Evolutionary conservation across 64 coral and sea anemone species (phyloP).

Genomic region (Porites lutea): DNA sequence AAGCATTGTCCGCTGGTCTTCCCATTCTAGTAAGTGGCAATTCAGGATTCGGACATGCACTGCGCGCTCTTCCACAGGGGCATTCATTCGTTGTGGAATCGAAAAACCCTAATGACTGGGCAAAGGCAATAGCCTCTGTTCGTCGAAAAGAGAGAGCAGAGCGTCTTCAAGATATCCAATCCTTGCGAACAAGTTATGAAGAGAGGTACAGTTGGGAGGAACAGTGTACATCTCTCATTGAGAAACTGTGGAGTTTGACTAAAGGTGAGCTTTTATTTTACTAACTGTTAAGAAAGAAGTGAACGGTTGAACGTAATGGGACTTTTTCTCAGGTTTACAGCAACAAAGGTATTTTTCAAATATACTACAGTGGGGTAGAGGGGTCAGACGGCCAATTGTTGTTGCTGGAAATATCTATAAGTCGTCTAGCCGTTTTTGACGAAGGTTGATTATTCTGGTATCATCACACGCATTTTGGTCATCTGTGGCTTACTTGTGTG

Average conservation of each 20-base stretch:
- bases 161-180: not conserved
- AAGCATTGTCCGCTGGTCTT: conserved; percentile 6
- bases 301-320: no score
- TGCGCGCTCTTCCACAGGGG: not conserved
- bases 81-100: not conserved
- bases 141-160: not conserved
- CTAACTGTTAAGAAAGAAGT: no score
- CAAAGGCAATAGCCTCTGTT: not conserved
- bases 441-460: no score
- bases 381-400: no score
- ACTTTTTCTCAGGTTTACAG: no score
- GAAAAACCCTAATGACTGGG: not conserved
- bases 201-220: not conserved
- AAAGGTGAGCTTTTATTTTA: no score
- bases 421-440: no score
- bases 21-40: not conserved
- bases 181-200: not conserved
- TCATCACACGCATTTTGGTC: no score
- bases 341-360: no score
- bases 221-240: not conserved
- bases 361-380: no score
- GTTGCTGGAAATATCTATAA: no score
- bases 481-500: no score
- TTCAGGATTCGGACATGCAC: not conserved
- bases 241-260: not conserved